A percentile compares a stretch with the other conserved stretches of the same genome.
Conservation (phyloP, 2,888 invertebrate species). For the Ectemnius cavifrons region DNA sequence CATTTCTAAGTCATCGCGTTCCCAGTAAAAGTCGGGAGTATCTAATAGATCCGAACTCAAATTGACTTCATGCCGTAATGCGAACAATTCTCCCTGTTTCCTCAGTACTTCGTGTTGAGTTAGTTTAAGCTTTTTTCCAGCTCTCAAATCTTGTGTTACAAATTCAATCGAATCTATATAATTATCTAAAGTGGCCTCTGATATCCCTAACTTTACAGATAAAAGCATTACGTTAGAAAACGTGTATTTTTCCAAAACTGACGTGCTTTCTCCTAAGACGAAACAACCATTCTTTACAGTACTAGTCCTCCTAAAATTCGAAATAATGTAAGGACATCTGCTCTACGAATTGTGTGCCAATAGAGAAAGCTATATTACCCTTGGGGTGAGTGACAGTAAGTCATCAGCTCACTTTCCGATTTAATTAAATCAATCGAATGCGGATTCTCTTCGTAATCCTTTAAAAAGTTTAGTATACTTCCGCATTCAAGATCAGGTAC, state of each 20-base stretch:
- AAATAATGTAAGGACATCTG: background rate
- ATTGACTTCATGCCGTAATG: slow-evolving; percentile 92
- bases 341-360: background rate
- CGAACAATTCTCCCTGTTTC: slow-evolving; percentile 93
- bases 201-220: slow-evolving; percentile 95
- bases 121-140: slow-evolving; percentile 85
- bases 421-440: slow-evolving; percentile 85
- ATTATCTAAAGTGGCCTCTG: slow-evolving; percentile 92
- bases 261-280: slow-evolving; percentile 80
- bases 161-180: slow-evolving; percentile 91
- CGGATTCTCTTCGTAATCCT: slow-evolving; percentile 83
- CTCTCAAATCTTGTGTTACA: slow-evolving; percentile 88
- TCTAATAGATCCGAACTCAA: slow-evolving; percentile 96
- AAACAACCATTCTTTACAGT: slow-evolving; percentile 78
- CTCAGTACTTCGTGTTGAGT: slow-evolving; percentile 85
- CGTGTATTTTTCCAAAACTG: slow-evolving; percentile 91
- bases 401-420: slow-evolving; percentile 91
- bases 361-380: slow-evolving; percentile 69
- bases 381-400: slow-evolving; percentile 84
- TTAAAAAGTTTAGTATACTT: slow-evolving; percentile 87
- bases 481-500: slow-evolving; percentile 88
- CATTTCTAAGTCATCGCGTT: slow-evolving; percentile 91
- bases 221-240: slow-evolving; percentile 96
- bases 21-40: slow-evolving; percentile 99
- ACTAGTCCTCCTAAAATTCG: slow-evolving; percentile 74